Evolutionary conservation across 2,113 vertebrate species (phyloP).

Genomic region (Pluvialis apricaria): DNA sequence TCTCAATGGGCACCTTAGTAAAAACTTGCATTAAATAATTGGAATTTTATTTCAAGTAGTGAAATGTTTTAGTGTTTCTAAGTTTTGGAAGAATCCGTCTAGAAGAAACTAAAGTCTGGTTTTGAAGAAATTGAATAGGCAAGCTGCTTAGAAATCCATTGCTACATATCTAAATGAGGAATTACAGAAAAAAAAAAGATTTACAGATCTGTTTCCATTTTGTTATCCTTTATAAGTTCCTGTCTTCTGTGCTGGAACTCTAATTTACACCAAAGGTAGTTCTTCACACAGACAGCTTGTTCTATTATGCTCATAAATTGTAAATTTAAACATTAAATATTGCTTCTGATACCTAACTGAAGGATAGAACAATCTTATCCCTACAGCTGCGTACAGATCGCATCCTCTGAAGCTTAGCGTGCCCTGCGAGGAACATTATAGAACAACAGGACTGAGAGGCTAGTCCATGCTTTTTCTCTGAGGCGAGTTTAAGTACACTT

Average conservation of each 20-base stretch:
- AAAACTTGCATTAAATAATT: background rate
- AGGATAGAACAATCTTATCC: background rate
- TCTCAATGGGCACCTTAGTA: background rate
- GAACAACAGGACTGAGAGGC: background rate
- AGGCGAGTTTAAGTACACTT: conserved; percentile 38
- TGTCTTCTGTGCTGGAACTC: background rate
- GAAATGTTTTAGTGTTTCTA: background rate
- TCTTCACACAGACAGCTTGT: background rate
- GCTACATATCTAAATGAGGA: background rate
- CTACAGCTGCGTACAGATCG: background rate
- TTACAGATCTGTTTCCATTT: background rate
- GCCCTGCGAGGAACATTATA: background rate
- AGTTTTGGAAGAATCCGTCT: background rate
- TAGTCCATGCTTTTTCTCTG: background rate
- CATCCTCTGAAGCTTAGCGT: background rate
- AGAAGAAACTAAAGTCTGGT: background rate
- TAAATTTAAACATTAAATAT: conserved; percentile 7
- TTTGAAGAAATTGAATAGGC: background rate
- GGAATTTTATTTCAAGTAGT: background rate
- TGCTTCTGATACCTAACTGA: conserved; percentile 3
- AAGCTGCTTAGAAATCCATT: background rate
- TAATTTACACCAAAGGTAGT: background rate
- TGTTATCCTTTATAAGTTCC: background rate
- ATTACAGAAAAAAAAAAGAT: background rate
- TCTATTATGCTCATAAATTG: background rate